Evolutionary conservation across 2,888 invertebrate genomes (phyloP).

Genomic region (Philonicus albiceps): DNA sequence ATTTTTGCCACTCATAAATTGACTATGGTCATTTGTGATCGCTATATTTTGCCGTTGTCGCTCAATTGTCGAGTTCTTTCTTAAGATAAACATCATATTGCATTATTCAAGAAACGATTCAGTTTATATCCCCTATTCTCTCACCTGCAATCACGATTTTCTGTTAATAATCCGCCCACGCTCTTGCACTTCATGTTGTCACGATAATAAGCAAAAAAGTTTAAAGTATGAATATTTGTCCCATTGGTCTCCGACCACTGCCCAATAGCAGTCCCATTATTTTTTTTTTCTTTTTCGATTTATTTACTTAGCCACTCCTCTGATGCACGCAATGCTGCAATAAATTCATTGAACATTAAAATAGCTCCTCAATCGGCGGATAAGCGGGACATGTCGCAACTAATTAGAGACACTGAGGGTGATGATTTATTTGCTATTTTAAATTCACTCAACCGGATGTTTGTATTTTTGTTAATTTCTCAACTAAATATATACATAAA

Average conservation of each 20-base stretch:
- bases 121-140: background rate
- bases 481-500: background rate
- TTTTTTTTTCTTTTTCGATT: background rate
- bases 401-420: background rate
- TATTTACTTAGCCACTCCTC: background rate
- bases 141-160: background rate
- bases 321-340: background rate
- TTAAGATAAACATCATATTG: background rate
- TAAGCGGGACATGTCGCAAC: background rate
- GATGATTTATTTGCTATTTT: constrained; percentile 1
- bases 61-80: background rate
- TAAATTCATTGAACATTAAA: background rate
- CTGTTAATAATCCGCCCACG: background rate
- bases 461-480: background rate
- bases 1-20: too few relatives aligned
- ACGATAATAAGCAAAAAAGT: background rate
- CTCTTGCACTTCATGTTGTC: background rate
- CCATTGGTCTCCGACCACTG: background rate
- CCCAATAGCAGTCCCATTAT: background rate
- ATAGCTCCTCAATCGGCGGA: background rate
- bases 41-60: background rate
- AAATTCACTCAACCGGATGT: background rate
- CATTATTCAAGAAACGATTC: background rate
- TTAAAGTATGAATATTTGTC: background rate
- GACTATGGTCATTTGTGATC: background rate